phyloP scores from a whole-genome alignment of 2,888 invertebrate species.

The Acanthococcus lagerstroemiae region DNA sequence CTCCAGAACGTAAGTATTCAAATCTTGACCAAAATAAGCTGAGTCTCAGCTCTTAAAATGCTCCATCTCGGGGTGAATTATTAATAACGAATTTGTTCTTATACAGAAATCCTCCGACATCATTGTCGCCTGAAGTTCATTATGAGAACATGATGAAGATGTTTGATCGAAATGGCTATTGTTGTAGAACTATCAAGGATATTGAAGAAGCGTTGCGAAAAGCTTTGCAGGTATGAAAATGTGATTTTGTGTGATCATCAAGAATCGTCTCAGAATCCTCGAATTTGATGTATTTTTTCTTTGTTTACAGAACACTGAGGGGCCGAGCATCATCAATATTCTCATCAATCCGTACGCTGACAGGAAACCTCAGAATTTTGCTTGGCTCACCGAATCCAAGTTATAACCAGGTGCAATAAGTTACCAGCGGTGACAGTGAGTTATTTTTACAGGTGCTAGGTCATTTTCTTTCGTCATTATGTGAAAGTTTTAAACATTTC shows the following conservation, averaged over 20 bases:
- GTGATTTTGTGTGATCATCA: not conserved
- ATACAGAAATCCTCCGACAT: slow-evolving; percentile 72
- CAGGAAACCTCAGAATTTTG: slow-evolving; percentile 81
- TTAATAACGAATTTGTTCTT: slow-evolving; percentile 27
- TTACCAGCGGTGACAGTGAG: too few species aligned
- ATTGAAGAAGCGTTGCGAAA: slow-evolving; percentile 58
- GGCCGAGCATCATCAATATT: slow-evolving; percentile 81
- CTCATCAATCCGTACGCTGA: slow-evolving; percentile 79
- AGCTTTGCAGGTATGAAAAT: slow-evolving; percentile 47
- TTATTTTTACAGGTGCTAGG: too few species aligned
- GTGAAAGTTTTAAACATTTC: too few species aligned
- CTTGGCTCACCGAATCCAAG: slow-evolving; percentile 88
- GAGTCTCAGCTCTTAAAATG: too few species aligned
- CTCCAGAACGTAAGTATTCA: slow-evolving; percentile 56
- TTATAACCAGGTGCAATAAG: slow-evolving; percentile 44
- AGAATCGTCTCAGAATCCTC: not conserved
- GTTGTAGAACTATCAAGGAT: slow-evolving; percentile 67
- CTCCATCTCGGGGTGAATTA: too few species aligned
- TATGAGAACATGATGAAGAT: slow-evolving; percentile 87
- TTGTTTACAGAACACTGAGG: slow-evolving; percentile 49
- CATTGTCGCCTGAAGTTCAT: slow-evolving; percentile 63
- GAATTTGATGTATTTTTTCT: not conserved
- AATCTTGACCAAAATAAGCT: too few species aligned
- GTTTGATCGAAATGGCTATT: slow-evolving; percentile 70
- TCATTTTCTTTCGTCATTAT: too few species aligned